Conservation (phyloP, 2,888 invertebrate species). For the Eupithecia inturbata region DNA sequence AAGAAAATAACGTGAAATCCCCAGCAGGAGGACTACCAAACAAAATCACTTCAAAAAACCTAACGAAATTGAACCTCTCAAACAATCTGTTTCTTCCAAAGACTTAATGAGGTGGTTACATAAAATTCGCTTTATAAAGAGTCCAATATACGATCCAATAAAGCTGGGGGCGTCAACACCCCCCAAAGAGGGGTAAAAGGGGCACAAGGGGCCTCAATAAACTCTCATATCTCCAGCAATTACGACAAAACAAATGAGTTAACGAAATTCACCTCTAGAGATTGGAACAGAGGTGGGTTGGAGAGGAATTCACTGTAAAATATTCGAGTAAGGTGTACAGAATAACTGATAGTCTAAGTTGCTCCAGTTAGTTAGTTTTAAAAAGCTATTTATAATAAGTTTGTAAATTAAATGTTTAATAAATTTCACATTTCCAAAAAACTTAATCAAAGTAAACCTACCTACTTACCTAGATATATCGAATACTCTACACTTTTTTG, state of each 20-base stretch:
- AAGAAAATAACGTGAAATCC: neutral
- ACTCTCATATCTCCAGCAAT: slow-evolving; percentile 79
- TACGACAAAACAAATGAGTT: slow-evolving; percentile 81
- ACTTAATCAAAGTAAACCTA: no score
- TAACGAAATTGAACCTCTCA: slow-evolving; percentile 34
- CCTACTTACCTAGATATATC: no score
- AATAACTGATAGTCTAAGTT: no score
- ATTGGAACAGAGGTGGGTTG: slow-evolving; percentile 48
- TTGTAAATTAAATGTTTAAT: no score
- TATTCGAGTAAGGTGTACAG: neutral
- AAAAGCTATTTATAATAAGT: no score
- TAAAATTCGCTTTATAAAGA: slow-evolving; percentile 63
- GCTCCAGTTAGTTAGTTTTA: no score
- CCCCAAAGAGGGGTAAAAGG: slow-evolving; percentile 34
- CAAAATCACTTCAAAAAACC: slow-evolving; percentile 27
- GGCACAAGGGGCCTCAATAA: slow-evolving; percentile 55
- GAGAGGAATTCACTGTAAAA: slow-evolving; percentile 47
- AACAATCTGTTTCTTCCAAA: slow-evolving; percentile 36
- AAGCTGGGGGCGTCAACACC: slow-evolving; percentile 53
- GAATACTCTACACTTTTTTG: no score
- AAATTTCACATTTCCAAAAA: no score
- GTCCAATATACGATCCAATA: slow-evolving; percentile 75
- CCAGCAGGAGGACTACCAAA: neutral
- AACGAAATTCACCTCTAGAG: slow-evolving; percentile 80
- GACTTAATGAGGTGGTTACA: slow-evolving; percentile 67